Conservation (phyloP, 2,113 vertebrate species). For the Tychaedon coryphoeus region DNA sequence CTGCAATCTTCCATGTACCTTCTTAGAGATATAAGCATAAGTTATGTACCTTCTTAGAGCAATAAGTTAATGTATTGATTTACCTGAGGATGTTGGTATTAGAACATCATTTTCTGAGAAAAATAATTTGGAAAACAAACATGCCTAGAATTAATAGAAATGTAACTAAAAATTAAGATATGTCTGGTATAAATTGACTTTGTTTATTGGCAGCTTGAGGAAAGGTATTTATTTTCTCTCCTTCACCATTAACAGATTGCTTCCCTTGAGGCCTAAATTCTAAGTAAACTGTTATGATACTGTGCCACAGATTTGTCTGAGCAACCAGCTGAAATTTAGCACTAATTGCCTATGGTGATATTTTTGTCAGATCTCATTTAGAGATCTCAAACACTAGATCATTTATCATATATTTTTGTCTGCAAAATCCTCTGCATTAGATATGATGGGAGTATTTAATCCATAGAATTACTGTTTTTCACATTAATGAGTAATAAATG, state of each 20-base stretch:
- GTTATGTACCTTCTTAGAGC: not conserved
- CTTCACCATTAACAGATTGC: not conserved
- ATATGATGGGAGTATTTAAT: not conserved
- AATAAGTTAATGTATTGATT: not conserved
- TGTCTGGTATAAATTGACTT: not conserved
- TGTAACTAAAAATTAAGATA: not conserved
- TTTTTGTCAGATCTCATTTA: not conserved
- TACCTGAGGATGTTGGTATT: not conserved
- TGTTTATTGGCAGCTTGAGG: not conserved
- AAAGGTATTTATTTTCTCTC: not conserved
- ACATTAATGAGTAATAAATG: slow-evolving; percentile 57
- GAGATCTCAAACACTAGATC: not conserved
- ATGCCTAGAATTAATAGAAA: not conserved
- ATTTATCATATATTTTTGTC: not conserved
- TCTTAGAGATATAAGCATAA: not conserved
- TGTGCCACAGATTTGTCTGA: not conserved
- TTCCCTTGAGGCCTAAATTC: not conserved
- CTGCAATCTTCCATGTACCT: not conserved
- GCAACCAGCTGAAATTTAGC: not conserved
- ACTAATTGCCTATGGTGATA: not conserved
- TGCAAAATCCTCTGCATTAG: slow-evolving; percentile 5
- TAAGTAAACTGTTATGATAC: not conserved
- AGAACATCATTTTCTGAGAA: not conserved
- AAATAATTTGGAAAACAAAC: not conserved
- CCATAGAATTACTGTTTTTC: slow-evolving; percentile 40